Conservation (phyloP, 2,888 invertebrate species). For the Dilophus febrilis region DNA sequence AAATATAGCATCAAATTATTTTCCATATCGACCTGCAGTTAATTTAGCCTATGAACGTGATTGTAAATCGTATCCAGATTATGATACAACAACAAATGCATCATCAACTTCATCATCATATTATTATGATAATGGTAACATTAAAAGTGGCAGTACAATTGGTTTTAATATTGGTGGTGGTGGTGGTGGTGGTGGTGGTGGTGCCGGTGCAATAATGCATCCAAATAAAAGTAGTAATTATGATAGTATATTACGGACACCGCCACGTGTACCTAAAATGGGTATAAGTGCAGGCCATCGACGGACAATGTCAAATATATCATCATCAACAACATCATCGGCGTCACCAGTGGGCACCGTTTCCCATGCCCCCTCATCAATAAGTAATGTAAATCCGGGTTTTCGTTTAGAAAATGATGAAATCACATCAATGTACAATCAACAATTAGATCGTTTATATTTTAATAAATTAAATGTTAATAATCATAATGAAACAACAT, state of each 20-base stretch:
- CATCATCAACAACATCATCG: conserved; percentile 34
- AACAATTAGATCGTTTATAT: too few species aligned
- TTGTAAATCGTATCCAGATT: conserved; percentile 29
- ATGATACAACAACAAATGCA: conserved; percentile 20
- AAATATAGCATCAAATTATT: conserved; percentile 26
- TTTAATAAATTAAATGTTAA: conserved; percentile 17
- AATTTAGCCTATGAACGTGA: conserved; percentile 26
- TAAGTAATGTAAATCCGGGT: conserved; percentile 42
- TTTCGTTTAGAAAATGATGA: conserved; percentile 44
- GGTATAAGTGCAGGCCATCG: conserved; percentile 39
- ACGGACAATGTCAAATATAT: conserved; percentile 62
- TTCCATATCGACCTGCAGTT: conserved; percentile 27
- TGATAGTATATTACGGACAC: conserved; percentile 6
- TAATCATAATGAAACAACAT: background rate
- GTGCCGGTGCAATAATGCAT: background rate
- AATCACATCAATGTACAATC: conserved; percentile 17
- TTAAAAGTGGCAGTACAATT: background rate
- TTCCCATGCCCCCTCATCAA: too few species aligned
- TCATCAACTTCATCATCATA: too few species aligned
- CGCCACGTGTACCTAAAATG: conserved; percentile 28
- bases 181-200: too few species aligned
- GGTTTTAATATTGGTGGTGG: background rate
- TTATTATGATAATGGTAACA: conserved; percentile 1
- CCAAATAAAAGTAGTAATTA: too few species aligned
- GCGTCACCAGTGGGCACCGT: too few species aligned